Evolutionary conservation across 2,797 vertebrate genomes (phyloP).

Genomic region (Rhynchotus rufescens): DNA sequence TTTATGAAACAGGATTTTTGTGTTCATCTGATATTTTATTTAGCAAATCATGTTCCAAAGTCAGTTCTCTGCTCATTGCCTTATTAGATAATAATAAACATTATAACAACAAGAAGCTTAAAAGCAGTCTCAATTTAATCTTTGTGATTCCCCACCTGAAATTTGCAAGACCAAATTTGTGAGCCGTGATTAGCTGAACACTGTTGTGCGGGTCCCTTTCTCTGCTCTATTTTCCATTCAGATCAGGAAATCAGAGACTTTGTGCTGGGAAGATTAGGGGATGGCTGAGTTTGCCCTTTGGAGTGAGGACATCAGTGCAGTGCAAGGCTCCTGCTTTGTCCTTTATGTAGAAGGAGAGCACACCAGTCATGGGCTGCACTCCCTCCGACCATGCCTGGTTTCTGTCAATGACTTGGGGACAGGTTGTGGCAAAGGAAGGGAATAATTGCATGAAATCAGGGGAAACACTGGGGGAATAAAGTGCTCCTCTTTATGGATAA

Average conservation of each 20-base stretch:
- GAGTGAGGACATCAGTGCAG: neutral
- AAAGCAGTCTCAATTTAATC: neutral
- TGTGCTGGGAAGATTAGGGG: accelerated
- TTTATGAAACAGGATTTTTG: neutral
- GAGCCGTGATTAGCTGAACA: accelerated
- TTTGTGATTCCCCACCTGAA: neutral
- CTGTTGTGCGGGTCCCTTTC: neutral
- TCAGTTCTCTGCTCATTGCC: neutral
- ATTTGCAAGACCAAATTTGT: neutral
- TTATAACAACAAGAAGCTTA: neutral
- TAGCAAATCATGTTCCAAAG: neutral
- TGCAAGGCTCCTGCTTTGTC: neutral
- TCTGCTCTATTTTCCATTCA: neutral
- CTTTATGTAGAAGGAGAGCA: neutral
- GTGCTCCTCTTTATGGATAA: neutral
- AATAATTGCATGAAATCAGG: neutral
- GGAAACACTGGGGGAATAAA: neutral
- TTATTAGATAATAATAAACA: neutral
- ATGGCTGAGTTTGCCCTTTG: neutral
- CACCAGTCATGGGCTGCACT: no score
- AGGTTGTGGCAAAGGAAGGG: neutral
- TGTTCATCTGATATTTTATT: neutral
- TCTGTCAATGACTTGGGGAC: neutral
- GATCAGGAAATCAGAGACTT: accelerated
- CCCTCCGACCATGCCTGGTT: no score